phyloP scores from a whole-genome alignment of 1,140 invertebrate genomes.

The Drosophila tropicalis region DNA sequence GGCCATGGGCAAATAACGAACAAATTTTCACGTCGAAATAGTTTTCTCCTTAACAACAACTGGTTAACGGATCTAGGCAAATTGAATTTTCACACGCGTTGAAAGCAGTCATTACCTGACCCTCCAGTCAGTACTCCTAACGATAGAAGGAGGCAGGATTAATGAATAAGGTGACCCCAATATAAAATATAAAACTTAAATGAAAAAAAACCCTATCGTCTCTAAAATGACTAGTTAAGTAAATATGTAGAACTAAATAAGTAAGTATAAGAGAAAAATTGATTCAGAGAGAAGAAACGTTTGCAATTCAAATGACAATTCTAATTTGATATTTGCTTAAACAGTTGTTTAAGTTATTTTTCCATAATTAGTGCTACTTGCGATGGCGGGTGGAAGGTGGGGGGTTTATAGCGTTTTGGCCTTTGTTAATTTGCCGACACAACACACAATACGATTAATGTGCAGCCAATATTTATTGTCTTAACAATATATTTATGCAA shows the following conservation, averaged over 20 bases:
- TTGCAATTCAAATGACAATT: slow-evolving; percentile 6
- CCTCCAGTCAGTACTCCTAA: no score
- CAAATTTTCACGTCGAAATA: not conserved
- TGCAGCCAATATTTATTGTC: slow-evolving; percentile 73
- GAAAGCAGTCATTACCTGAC: not conserved
- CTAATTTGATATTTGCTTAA: slow-evolving; percentile 27
- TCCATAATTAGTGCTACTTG: not conserved
- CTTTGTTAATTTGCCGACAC: slow-evolving; percentile 73
- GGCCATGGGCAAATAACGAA: slow-evolving; percentile 3
- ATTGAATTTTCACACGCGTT: slow-evolving; percentile 45
- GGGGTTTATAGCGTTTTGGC: slow-evolving; percentile 27
- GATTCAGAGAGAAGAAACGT: no score
- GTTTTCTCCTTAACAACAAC: slow-evolving; percentile 8
- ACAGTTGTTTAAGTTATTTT: slow-evolving; percentile 18
- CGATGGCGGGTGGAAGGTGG: not conserved
- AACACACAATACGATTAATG: slow-evolving; percentile 41
- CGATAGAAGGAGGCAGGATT: no score
- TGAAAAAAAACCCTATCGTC: no score
- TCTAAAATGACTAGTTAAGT: no score
- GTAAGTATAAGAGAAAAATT: no score
- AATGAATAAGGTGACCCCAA: no score
- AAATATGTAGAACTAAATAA: no score
- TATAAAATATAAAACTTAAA: no score
- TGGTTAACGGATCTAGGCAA: slow-evolving; percentile 10
- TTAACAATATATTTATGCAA: slow-evolving; percentile 78